Evolutionary conservation across 2,888 invertebrate species (phyloP).

Genomic region (Micropterix aruncella): DNA sequence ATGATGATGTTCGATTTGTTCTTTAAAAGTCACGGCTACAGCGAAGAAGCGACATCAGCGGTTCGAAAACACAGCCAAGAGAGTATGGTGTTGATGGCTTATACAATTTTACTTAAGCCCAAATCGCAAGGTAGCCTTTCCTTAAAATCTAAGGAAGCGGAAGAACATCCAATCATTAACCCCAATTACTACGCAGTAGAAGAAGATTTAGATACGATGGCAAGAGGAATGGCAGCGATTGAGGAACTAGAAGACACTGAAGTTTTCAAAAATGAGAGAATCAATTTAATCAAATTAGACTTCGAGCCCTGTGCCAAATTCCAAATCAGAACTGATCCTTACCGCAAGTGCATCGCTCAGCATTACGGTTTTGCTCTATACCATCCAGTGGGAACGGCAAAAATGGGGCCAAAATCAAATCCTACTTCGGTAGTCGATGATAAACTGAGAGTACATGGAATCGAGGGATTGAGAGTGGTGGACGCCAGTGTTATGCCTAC

Average conservation of each 20-base stretch:
- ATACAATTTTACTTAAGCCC: conserved; percentile 48
- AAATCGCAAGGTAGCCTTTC: conserved; percentile 51
- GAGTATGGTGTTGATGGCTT: conserved; percentile 25
- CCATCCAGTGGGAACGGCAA: conserved; percentile 53
- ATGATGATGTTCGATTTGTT: conserved; percentile 17
- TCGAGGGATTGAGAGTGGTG: conserved; percentile 40
- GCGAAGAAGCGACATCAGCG: conserved; percentile 17
- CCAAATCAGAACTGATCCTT: conserved; percentile 17
- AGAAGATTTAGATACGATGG: conserved; percentile 30
- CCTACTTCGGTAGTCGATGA: conserved; percentile 38
- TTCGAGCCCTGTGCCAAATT: conserved; percentile 20
- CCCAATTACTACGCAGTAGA: conserved; percentile 46
- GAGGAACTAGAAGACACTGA: conserved; percentile 19
- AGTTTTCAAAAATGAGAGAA: conserved; percentile 18
- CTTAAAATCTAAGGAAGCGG: conserved; percentile 49
- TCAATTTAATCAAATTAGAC: conserved; percentile 21
- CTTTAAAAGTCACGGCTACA: conserved; percentile 18
- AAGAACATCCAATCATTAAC: conserved; percentile 47
- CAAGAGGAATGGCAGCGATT: conserved; percentile 18
- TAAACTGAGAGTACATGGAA: conserved; percentile 36
- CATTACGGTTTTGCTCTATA: conserved; percentile 38
- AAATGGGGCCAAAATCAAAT: conserved; percentile 41
- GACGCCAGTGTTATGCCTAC: conserved; percentile 54
- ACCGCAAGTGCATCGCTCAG: conserved; percentile 20
- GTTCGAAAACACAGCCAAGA: conserved; percentile 19